phyloP scores from a whole-genome alignment of 2,888 invertebrate species.

The Perithous albicinctus region DNA sequence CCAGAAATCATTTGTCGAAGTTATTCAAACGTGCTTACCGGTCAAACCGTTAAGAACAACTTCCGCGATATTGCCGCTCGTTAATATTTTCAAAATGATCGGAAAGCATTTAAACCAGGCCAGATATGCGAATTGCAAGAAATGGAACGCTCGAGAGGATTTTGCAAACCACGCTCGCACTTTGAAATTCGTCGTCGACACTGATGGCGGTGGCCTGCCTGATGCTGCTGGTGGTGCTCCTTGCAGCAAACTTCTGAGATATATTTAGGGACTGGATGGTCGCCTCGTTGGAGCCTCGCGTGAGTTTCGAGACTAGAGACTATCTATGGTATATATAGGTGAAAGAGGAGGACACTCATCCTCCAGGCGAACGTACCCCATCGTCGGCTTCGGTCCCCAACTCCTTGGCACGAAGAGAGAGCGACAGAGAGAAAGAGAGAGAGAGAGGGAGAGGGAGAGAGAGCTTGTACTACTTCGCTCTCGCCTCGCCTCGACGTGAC shows the following conservation, averaged over 20 bases:
- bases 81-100: neutral
- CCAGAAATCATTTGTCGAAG: neutral
- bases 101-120: neutral
- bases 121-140: slow-evolving; percentile 13
- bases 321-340: slow-evolving; percentile 31
- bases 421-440: too few species aligned
- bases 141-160: neutral
- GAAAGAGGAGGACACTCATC: slow-evolving; percentile 15
- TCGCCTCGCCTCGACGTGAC: slow-evolving; percentile 64
- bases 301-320: slow-evolving; percentile 48
- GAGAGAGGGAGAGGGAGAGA: too few species aligned
- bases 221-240: slow-evolving; percentile 28
- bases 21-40: neutral
- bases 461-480: slow-evolving; percentile 42
- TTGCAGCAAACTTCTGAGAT: slow-evolving; percentile 51
- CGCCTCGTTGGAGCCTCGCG: slow-evolving; percentile 25
- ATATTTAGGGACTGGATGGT: slow-evolving; percentile 43
- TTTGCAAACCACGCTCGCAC: slow-evolving; percentile 33
- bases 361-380: slow-evolving; percentile 9
- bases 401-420: slow-evolving; percentile 5
- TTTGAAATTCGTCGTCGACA: slow-evolving; percentile 36
- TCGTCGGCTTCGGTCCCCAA: slow-evolving; percentile 21
- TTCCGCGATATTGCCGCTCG: neutral
- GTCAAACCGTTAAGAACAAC: neutral
- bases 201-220: neutral